Conservation (phyloP, 2,888 invertebrate genomes). For the Trachelus stipa region DNA sequence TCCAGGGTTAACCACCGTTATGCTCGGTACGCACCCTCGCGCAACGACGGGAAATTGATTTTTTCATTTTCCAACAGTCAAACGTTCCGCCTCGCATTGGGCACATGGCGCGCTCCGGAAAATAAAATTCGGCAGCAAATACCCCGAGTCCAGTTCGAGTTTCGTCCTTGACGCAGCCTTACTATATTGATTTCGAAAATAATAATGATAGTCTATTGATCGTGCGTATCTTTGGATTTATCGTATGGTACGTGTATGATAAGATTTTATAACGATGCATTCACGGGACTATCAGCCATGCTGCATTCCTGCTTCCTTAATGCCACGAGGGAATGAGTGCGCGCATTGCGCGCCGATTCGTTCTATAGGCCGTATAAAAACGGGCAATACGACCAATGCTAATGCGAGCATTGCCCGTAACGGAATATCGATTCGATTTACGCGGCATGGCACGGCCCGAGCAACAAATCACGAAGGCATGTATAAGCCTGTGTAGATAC, state of each 20-base stretch:
- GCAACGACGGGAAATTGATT: too few species aligned
- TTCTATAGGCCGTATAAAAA: background rate
- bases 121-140: too few species aligned
- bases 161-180: too few species aligned
- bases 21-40: too few species aligned
- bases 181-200: background rate
- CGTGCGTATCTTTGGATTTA: background rate
- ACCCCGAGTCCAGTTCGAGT: too few species aligned
- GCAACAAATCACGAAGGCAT: constrained; percentile 19
- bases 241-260: background rate
- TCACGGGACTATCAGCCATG: background rate
- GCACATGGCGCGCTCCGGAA: too few species aligned
- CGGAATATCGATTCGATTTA: constrained; percentile 22
- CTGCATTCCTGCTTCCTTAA: background rate
- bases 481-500: background rate
- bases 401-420: constrained; percentile 15
- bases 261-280: background rate
- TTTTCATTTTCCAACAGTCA: too few species aligned
- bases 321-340: background rate
- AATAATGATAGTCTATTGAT: background rate
- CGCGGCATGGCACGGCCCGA: constrained; percentile 13
- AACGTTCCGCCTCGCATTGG: too few species aligned
- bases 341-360: background rate
- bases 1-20: too few species aligned
- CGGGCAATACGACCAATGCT: constrained; percentile 1